A percentile compares a stretch with the other conserved stretches of the same genome.
These are phyloP conservation scores for Heliopora coerulea DNA, from an alignment of 92 coral and sea anemone genomes.

Conservation along the genomic window DNA sequence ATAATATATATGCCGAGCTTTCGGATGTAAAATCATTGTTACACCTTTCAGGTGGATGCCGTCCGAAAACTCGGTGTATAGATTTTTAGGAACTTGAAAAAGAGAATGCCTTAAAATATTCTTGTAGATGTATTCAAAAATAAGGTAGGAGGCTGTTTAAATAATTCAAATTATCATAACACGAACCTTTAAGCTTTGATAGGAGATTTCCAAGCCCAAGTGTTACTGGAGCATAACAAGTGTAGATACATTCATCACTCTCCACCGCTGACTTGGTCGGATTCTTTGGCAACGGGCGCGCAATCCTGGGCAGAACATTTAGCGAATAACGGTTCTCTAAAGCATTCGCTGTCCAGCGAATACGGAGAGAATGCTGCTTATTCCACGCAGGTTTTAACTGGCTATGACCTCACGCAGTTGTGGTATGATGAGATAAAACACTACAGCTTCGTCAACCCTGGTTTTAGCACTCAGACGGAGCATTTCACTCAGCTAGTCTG, in stretches of 20 bases:
- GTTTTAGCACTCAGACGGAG: slow-evolving; percentile 82
- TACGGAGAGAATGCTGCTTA: slow-evolving; percentile 91
- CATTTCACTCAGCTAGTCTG: slow-evolving; percentile 91
- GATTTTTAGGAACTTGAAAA: too few relatives aligned
- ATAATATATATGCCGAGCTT: too few relatives aligned
- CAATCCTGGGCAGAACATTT: slow-evolving; percentile 88
- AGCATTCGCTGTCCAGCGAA: slow-evolving; percentile 78
- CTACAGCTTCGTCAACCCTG: slow-evolving; percentile 80
- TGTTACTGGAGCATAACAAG: slow-evolving; percentile 86
- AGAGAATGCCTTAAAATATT: too few relatives aligned
- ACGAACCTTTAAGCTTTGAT: slow-evolving; percentile 39
- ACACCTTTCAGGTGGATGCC: too few relatives aligned
- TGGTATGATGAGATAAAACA: slow-evolving; percentile 96
- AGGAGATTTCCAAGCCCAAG: slow-evolving; percentile 92
- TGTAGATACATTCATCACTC: slow-evolving; percentile 92
- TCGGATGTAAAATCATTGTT: too few relatives aligned
- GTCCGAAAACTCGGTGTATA: too few relatives aligned
- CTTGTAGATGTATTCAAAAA: too few relatives aligned
- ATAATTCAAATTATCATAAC: not conserved
- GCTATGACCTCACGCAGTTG: slow-evolving; percentile 77
- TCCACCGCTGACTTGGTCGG: slow-evolving; percentile 84
- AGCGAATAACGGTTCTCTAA: slow-evolving; percentile 80
- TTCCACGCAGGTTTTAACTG: slow-evolving; percentile 77
- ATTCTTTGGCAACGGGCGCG: slow-evolving; percentile 78
- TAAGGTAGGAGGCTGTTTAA: too few relatives aligned